Conservation (phyloP, 2,113 vertebrate genomes). For the Zosterops hypoxanthus region DNA sequence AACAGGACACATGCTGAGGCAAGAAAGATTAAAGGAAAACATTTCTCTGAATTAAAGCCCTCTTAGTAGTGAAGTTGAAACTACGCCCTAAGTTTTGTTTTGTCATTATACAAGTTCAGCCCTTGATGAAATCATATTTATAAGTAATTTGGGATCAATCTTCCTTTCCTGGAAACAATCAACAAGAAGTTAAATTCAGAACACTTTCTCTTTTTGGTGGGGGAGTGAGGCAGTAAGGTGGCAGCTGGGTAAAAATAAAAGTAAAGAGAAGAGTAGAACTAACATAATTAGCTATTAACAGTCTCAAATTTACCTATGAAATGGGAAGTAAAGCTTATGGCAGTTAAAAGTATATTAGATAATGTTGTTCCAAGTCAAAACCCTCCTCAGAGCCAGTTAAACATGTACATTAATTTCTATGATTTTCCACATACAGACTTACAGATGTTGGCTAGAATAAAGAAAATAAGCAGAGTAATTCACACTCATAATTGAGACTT, state of each 20-base stretch:
- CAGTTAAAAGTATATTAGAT: not conserved
- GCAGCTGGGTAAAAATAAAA: not conserved
- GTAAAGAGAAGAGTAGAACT: not conserved
- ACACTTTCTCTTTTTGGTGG: not conserved
- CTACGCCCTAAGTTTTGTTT: not conserved
- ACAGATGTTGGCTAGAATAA: not conserved
- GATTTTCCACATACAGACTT: not conserved
- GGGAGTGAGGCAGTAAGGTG: not conserved
- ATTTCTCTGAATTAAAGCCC: slow-evolving; percentile 11
- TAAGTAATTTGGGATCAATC: slow-evolving; percentile 15
- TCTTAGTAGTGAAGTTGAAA: not conserved
- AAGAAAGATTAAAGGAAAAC: not conserved
- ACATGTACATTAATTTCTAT: not conserved
- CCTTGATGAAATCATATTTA: slow-evolving; percentile 16
- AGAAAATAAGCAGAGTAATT: not conserved
- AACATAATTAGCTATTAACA: not conserved
- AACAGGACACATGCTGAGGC: slow-evolving; percentile 56
- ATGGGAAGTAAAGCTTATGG: not conserved
- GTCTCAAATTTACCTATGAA: not conserved
- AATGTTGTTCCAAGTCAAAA: not conserved
- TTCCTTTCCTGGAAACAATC: not conserved
- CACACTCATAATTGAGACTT: not conserved
- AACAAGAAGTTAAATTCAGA: not conserved
- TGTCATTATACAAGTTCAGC: slow-evolving; percentile 21
- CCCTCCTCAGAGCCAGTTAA: not conserved